Conservation (phyloP, 2,888 invertebrate species). For the Acrobasis repandana region DNA sequence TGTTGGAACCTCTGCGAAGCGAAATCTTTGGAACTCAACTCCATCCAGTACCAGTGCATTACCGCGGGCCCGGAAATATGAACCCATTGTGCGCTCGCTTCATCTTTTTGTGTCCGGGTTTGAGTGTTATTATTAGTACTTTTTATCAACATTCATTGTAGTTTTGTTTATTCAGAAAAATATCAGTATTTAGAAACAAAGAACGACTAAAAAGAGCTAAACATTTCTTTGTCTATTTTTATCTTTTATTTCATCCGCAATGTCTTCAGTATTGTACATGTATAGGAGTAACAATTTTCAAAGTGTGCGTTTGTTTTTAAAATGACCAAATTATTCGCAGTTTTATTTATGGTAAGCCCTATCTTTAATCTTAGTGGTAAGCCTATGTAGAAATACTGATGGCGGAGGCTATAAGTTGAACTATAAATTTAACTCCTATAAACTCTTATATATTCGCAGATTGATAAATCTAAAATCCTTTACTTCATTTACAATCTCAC, state of each 20-base stretch:
- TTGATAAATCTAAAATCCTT: background rate
- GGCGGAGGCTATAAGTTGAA: background rate
- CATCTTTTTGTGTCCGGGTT: slow-evolving; percentile 56
- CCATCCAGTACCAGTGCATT: slow-evolving; percentile 45
- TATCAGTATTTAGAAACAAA: too few relatives aligned
- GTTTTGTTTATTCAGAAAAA: slow-evolving; percentile 4
- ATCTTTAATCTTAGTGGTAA: too few relatives aligned
- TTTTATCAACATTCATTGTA: slow-evolving; percentile 30
- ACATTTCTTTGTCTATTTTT: too few relatives aligned
- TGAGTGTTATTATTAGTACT: slow-evolving; percentile 39
- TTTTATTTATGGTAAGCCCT: too few relatives aligned
- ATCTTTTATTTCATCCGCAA: too few relatives aligned
- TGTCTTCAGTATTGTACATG: too few relatives aligned
- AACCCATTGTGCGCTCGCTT: slow-evolving; percentile 63
- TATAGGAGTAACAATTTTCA: too few relatives aligned
- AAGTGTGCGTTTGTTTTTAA: too few relatives aligned
- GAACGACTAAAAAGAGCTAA: too few relatives aligned
- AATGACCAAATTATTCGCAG: too few relatives aligned
- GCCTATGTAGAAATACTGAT: too few relatives aligned
- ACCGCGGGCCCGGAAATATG: slow-evolving; percentile 65
- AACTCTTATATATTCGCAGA: background rate
- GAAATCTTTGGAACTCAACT: slow-evolving; percentile 54
- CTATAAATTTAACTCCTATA: background rate
- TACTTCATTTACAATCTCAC: background rate
- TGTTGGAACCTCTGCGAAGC: slow-evolving; percentile 45